These are phyloP conservation scores for Nothocercus julius DNA, from an alignment of 2,113 vertebrate species.

Conservation along the genomic window DNA sequence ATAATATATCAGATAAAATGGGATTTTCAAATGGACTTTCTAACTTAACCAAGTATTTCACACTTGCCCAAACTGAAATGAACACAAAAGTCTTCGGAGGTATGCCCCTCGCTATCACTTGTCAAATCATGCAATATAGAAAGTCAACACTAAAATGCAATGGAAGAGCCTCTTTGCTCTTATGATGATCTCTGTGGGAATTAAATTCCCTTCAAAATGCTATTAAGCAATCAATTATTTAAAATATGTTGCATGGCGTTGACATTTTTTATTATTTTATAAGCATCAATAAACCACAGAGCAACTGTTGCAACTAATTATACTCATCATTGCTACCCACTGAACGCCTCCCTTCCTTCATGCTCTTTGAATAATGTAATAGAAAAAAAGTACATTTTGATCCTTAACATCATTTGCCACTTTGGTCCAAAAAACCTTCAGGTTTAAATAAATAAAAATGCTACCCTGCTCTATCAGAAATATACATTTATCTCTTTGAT, in stretches of 20 bases:
- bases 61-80: neutral
- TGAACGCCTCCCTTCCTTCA: neutral
- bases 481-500: neutral
- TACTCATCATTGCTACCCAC: neutral
- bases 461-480: neutral
- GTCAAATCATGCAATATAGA: neutral
- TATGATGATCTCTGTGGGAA: neutral
- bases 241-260: neutral
- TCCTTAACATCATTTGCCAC: neutral
- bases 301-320: neutral
- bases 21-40: neutral
- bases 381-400: neutral
- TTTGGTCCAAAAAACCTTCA: neutral
- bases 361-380: neutral
- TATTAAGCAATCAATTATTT: constrained; percentile 51
- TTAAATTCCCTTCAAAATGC: constrained; percentile 10
- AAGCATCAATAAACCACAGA: neutral
- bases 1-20: neutral
- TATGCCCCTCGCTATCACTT: neutral
- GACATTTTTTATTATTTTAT: constrained; percentile 20
- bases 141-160: constrained; percentile 31
- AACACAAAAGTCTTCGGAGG: neutral
- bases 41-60: neutral
- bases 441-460: neutral
- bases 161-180: neutral